These are phyloP conservation scores for Andrena bucephala DNA, from an alignment of 2,888 invertebrate species.

Conservation along the genomic window DNA sequence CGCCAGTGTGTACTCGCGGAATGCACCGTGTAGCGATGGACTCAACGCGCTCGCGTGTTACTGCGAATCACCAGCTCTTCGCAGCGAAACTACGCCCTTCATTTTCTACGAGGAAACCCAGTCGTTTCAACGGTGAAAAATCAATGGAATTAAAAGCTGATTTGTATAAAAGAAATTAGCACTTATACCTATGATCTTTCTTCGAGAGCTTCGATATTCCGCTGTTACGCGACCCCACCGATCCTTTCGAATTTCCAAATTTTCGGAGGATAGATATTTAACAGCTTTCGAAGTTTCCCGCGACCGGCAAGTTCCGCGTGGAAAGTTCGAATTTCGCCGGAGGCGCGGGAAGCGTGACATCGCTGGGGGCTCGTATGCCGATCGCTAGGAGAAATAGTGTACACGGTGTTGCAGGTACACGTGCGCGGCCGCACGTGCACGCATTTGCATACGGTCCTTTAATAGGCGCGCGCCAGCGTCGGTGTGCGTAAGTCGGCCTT, in stretches of 20 bases:
- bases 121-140: too few species aligned
- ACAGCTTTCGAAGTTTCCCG: too few species aligned
- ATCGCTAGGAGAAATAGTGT: neutral
- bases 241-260: too few species aligned
- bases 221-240: too few species aligned
- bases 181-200: too few species aligned
- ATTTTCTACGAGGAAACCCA: too few species aligned
- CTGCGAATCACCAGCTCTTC: neutral
- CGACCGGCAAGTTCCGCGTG: neutral
- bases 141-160: too few species aligned
- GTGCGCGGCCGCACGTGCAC: conserved; percentile 45
- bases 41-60: conserved; percentile 6
- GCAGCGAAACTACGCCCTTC: too few species aligned
- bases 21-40: conserved; percentile 10
- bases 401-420: conserved; percentile 39
- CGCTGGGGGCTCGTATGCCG: neutral
- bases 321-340: neutral
- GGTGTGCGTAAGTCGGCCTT: conserved; percentile 58
- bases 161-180: too few species aligned
- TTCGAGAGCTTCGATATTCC: too few species aligned
- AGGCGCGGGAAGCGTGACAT: conserved; percentile 4
- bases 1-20: neutral
- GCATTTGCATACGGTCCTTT: conserved; percentile 64
- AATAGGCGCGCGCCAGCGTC: conserved; percentile 49
- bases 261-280: too few species aligned